These are phyloP conservation scores for Mareca penelope DNA, from an alignment of 2,797 vertebrate species.

Conservation along the genomic window DNA sequence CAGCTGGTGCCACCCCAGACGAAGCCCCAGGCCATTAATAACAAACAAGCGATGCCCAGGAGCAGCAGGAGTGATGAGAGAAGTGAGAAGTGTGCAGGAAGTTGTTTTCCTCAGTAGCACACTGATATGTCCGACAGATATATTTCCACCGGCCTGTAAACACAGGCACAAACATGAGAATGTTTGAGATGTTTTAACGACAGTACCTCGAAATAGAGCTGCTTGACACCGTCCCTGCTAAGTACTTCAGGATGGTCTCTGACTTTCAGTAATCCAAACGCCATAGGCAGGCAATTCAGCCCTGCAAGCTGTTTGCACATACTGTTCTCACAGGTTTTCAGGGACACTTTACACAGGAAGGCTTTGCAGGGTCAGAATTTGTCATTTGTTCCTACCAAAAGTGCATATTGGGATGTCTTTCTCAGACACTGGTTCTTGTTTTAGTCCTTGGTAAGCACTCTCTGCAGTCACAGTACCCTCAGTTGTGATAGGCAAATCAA, in stretches of 20 bases:
- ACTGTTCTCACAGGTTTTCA: neutral
- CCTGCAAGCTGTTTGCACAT: rapidly evolving
- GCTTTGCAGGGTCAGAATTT: neutral
- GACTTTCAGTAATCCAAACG: neutral
- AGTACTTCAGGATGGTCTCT: neutral
- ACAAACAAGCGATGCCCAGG: neutral
- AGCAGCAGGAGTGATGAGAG: neutral
- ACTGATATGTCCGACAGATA: neutral
- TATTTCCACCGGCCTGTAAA: slow-evolving; percentile 1
- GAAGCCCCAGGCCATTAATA: rapidly evolving
- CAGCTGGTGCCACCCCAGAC: neutral
- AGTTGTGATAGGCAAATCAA: rapidly evolving
- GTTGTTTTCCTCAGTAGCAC: neutral
- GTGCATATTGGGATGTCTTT: neutral
- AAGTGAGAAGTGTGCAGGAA: neutral
- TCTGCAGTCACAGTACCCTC: neutral
- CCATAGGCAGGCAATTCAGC: rapidly evolving
- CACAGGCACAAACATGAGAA: neutral
- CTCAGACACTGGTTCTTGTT: neutral
- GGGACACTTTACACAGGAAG: neutral
- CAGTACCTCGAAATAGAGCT: neutral
- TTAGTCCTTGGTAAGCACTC: neutral
- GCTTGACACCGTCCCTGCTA: neutral
- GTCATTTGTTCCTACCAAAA: neutral
- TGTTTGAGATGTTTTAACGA: neutral